Evolutionary conservation across 2,797 vertebrate species (phyloP).

Genomic region (Tenualosa ilisha): DNA sequence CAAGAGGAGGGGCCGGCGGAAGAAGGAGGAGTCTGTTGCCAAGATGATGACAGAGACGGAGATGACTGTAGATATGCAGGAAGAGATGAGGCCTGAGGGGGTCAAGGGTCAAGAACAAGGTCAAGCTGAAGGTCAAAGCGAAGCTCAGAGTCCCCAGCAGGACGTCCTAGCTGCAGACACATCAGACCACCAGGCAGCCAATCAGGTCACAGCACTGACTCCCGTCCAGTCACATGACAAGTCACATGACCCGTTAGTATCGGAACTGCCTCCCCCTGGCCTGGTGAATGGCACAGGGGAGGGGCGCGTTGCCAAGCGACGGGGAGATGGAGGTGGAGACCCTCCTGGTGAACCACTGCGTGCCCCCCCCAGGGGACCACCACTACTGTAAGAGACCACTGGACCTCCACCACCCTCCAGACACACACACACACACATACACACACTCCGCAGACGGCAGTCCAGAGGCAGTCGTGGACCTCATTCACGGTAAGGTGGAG

Average conservation of each 20-base stretch:
- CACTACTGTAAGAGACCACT: conserved; percentile 84
- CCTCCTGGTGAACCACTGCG: conserved; percentile 24
- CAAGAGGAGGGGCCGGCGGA: conserved; percentile 50
- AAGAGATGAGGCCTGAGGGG: neutral
- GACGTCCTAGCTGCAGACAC: neutral
- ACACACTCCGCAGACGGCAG: conserved; percentile 71
- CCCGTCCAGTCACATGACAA: neutral
- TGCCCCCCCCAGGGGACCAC: conserved; percentile 83
- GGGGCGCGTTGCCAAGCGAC: neutral
- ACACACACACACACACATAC: conserved; percentile 23
- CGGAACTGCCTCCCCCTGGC: neutral
- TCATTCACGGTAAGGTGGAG: conserved; percentile 67
- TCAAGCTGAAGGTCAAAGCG: neutral
- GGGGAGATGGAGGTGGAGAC: conserved; percentile 62
- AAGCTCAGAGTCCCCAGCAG: neutral
- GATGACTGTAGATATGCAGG: conserved; percentile 22
- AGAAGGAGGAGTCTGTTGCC: conserved; percentile 37
- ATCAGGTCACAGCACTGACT: neutral
- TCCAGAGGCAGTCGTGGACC: conserved; percentile 68
- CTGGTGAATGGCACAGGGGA: conserved; percentile 7
- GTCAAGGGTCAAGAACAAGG: neutral
- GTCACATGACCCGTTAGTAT: too few relatives aligned
- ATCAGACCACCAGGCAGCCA: neutral
- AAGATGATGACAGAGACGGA: conserved; percentile 11
- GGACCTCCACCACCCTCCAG: conserved; percentile 41